A percentile compares a stretch with the other conserved stretches of the same genome.
These are phyloP conservation scores for Drosophila crucigera DNA, from an alignment of 2,888 invertebrate genomes.

Conservation along the genomic window DNA sequence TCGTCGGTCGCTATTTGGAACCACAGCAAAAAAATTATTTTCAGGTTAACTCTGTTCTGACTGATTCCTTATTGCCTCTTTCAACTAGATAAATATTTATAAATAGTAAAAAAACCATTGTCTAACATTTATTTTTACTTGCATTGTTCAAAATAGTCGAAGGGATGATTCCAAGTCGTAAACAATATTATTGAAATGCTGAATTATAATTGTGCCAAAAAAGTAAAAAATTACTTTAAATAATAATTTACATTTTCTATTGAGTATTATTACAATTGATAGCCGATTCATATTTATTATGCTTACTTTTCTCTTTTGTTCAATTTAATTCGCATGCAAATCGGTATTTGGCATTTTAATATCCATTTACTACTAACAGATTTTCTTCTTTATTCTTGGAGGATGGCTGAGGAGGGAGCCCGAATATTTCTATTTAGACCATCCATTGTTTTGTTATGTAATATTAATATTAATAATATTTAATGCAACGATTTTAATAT, in stretches of 20 bases:
- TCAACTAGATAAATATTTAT: background rate
- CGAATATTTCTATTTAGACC: background rate
- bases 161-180: background rate
- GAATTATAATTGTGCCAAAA: background rate
- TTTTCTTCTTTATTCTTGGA: background rate
- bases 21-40: background rate
- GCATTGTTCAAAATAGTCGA: background rate
- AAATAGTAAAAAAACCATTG: background rate
- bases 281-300: background rate
- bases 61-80: background rate
- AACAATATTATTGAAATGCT: background rate
- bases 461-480: background rate
- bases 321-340: no score
- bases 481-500: background rate
- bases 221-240: background rate
- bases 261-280: background rate
- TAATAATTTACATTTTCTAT: background rate
- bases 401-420: background rate
- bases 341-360: background rate
- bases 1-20: conserved; percentile 70
- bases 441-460: background rate
- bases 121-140: background rate
- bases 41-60: background rate
- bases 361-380: background rate
- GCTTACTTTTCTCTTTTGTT: no score